Percentiles rank a stretch among this genome's conserved stretches.
These are phyloP conservation scores for Araneus ventricosus DNA, from an alignment of 1,140 invertebrate species.

Conservation along the genomic window DNA sequence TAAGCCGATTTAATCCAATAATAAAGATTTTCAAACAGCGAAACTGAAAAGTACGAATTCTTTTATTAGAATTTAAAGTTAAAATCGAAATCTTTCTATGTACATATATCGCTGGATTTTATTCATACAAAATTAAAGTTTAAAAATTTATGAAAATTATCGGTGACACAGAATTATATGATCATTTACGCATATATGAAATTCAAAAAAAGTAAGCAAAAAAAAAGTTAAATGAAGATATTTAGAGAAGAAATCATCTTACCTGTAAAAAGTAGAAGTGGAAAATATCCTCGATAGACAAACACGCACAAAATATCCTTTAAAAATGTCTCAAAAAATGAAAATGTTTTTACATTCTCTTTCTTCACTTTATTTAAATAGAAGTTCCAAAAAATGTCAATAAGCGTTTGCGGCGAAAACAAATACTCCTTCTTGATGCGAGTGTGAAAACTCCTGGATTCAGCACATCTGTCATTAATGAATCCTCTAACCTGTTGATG, in stretches of 20 bases:
- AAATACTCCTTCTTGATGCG: neutral
- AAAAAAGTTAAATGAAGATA: neutral
- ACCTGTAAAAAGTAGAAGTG: neutral
- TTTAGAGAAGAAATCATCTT: neutral
- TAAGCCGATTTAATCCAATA: too few relatives aligned
- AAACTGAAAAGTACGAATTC: too few relatives aligned
- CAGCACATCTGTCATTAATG: neutral
- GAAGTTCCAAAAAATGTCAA: neutral
- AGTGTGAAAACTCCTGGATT: neutral
- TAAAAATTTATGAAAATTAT: too few relatives aligned
- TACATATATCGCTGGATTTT: too few relatives aligned
- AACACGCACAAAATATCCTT: slow-evolving; percentile 17
- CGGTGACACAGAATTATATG: too few relatives aligned
- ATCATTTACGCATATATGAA: neutral
- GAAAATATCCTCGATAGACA: neutral
- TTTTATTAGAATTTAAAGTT: too few relatives aligned
- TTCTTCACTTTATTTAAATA: neutral
- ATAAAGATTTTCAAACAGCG: too few relatives aligned
- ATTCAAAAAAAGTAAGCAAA: neutral
- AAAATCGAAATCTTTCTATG: too few relatives aligned
- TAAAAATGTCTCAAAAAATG: neutral
- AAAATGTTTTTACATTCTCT: slow-evolving; percentile 15
- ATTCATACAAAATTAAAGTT: too few relatives aligned
- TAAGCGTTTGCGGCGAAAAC: neutral
- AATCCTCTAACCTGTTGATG: neutral